Evolutionary conservation across 2,888 invertebrate species (phyloP).

Genomic region (Lordiphosa andalusiaca): DNA sequence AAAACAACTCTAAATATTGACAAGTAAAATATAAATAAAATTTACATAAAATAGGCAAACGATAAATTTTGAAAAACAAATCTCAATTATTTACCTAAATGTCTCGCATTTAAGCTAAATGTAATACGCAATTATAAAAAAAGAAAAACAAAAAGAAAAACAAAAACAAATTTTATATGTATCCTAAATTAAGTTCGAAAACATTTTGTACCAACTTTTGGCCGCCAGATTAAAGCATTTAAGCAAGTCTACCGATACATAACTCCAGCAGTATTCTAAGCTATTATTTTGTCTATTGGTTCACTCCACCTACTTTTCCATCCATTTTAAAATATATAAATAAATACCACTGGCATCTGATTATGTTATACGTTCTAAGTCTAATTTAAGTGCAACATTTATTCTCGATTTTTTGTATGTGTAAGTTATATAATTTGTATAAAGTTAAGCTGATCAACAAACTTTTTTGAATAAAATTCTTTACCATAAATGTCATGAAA

Average conservation of each 20-base stretch:
- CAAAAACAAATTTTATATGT: constrained; percentile 37
- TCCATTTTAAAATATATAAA: constrained; percentile 41
- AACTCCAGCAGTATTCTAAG: neutral
- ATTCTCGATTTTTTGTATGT: constrained; percentile 50
- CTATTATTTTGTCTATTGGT: constrained; percentile 15
- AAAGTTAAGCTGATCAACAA: constrained; percentile 63
- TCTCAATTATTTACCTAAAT: constrained; percentile 76
- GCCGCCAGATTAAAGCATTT: constrained; percentile 62
- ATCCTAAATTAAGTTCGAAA: constrained; percentile 47
- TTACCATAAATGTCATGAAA: constrained; percentile 44
- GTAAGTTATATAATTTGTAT: constrained; percentile 68
- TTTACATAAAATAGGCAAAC: constrained; percentile 63
- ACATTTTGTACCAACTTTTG: constrained; percentile 39
- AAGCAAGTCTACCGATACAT: constrained; percentile 18
- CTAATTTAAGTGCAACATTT: constrained; percentile 60
- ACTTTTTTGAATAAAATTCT: constrained; percentile 76
- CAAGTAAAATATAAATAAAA: constrained; percentile 58
- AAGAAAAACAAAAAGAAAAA: constrained; percentile 20
- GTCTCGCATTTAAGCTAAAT: constrained; percentile 74
- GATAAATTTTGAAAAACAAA: constrained; percentile 40
- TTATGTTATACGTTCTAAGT: constrained; percentile 47
- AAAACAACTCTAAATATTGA: constrained; percentile 29
- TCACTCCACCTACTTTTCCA: constrained; percentile 42
- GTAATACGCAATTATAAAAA: constrained; percentile 44
- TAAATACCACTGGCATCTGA: constrained; percentile 41